Conservation (phyloP, 2,888 invertebrate genomes). For the Meta bourneti region DNA sequence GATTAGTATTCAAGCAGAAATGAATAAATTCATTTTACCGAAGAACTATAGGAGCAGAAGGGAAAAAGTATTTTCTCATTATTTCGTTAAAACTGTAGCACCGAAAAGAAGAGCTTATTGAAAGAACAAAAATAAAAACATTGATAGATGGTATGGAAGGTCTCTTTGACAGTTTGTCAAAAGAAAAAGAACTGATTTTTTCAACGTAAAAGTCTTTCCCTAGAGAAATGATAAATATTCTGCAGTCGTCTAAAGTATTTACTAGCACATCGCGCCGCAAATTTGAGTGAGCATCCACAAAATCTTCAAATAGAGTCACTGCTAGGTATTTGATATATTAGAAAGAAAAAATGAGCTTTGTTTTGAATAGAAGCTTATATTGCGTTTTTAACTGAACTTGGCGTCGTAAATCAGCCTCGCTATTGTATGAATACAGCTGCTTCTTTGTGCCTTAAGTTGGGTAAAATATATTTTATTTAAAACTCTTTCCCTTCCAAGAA, state of each 20-base stretch:
- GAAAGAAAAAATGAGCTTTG: slow-evolving; percentile 12
- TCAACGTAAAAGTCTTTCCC: slow-evolving; percentile 39
- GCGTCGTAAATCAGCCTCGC: slow-evolving; percentile 16
- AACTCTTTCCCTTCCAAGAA: not conserved
- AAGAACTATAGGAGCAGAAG: not conserved
- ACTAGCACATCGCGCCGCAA: slow-evolving; percentile 61
- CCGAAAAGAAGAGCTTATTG: slow-evolving; percentile 60
- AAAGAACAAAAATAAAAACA: slow-evolving; percentile 66
- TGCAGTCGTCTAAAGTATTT: slow-evolving; percentile 64
- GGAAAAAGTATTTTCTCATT: slow-evolving; percentile 64
- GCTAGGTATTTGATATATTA: slow-evolving; percentile 39
- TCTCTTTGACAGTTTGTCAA: slow-evolving; percentile 71
- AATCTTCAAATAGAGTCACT: slow-evolving; percentile 49
- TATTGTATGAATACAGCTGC: not conserved
- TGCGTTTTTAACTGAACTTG: not conserved
- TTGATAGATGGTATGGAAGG: slow-evolving; percentile 72
- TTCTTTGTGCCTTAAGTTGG: not conserved
- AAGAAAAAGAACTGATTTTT: slow-evolving; percentile 59
- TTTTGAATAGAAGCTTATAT: not conserved
- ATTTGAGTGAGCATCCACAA: slow-evolving; percentile 57
- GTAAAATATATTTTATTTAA: not conserved
- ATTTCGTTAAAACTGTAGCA: slow-evolving; percentile 67
- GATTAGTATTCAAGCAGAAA: slow-evolving; percentile 61
- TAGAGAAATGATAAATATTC: slow-evolving; percentile 73
- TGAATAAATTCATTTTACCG: slow-evolving; percentile 65